Percentiles rank a stretch among this genome's conserved stretches.
These are phyloP conservation scores for Drosophila nannoptera DNA, from an alignment of 1,140 invertebrate species.

Conservation along the genomic window DNA sequence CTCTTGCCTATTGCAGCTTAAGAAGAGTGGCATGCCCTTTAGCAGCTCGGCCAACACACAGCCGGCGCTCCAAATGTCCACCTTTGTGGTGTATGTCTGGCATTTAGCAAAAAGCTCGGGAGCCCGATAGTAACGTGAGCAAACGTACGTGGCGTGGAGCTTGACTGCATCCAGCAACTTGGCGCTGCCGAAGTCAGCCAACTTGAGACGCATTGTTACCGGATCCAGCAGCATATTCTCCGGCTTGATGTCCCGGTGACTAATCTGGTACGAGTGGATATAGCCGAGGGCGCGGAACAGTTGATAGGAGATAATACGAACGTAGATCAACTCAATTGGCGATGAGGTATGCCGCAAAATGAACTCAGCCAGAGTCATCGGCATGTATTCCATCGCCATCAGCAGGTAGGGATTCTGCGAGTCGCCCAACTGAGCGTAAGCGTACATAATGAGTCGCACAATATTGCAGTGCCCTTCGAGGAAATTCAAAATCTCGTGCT, in stretches of 20 bases:
- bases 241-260: constrained; percentile 99
- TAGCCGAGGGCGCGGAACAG: constrained; percentile 98
- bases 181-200: constrained; percentile 99
- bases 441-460: constrained; percentile 29
- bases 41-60: constrained; percentile 98
- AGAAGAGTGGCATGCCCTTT: constrained; percentile 97
- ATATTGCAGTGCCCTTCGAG: constrained; percentile 42
- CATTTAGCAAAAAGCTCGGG: constrained; percentile 99
- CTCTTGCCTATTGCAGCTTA: background rate
- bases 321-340: constrained; percentile 10
- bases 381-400: constrained; percentile 51
- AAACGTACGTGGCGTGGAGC: constrained; percentile 99
- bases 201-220: constrained; percentile 95
- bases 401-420: constrained; percentile 14
- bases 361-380: constrained; percentile 42
- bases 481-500: constrained; percentile 30
- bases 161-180: constrained; percentile 97
- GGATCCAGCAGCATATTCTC: constrained; percentile 98
- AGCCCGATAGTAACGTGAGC: constrained; percentile 98
- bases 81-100: constrained; percentile 95
- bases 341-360: background rate
- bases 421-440: constrained; percentile 9
- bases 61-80: constrained; percentile 99
- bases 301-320: constrained; percentile 87
- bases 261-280: constrained; percentile 98